These are phyloP conservation scores for Verasper variegatus DNA, from an alignment of 2,113 vertebrate genomes.

Conservation along the genomic window DNA sequence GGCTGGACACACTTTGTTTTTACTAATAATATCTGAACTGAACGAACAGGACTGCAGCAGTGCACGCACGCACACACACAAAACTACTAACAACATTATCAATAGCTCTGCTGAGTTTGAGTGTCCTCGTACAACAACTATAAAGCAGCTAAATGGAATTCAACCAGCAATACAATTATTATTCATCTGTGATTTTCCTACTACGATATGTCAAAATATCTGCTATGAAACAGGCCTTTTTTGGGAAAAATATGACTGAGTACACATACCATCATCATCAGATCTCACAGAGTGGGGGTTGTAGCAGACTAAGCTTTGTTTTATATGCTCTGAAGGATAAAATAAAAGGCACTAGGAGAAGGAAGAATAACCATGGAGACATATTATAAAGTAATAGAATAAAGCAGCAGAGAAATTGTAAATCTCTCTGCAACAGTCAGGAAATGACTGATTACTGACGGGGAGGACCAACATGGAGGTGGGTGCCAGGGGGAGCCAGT, in stretches of 20 bases:
- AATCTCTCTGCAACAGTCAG: too few species aligned
- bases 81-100: neutral
- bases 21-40: conserved; percentile 1
- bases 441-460: neutral
- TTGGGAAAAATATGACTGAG: too few species aligned
- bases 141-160: neutral
- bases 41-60: neutral
- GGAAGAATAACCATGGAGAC: too few species aligned
- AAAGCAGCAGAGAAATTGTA: neutral
- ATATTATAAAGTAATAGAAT: neutral
- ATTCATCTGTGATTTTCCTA: neutral
- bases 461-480: conserved; percentile 7
- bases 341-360: neutral
- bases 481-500: conserved; percentile 26
- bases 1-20: neutral
- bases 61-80: neutral
- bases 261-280: neutral
- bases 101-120: neutral
- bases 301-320: neutral
- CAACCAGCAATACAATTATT: neutral
- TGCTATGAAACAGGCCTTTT: too few species aligned
- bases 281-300: neutral
- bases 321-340: neutral
- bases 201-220: too few species aligned
- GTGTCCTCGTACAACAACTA: neutral